A percentile compares a stretch with the other conserved stretches of the same genome.
These are phyloP conservation scores for Poliocrania exsul DNA, from an alignment of 2,797 vertebrate species.

Conservation along the genomic window DNA sequence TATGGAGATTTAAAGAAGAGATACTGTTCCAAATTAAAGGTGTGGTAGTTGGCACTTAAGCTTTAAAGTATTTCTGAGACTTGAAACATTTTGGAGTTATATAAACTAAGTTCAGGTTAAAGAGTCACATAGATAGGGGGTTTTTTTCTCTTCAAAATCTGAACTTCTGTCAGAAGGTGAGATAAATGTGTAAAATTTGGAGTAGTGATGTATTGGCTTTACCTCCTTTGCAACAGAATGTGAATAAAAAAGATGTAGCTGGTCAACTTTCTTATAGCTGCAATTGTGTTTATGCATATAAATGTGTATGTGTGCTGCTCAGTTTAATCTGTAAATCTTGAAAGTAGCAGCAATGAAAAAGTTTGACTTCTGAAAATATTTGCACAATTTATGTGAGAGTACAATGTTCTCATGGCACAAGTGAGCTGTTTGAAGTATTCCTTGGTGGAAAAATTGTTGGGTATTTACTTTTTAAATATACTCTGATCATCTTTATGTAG, in stretches of 20 bases:
- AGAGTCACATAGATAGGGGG: fast-evolving
- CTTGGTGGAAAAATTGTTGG: neutral
- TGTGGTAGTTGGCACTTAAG: neutral
- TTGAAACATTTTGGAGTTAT: neutral
- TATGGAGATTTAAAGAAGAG: neutral
- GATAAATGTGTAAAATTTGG: neutral
- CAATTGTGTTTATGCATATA: neutral
- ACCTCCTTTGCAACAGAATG: neutral
- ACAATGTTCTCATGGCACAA: neutral
- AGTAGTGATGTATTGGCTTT: neutral
- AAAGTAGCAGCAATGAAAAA: neutral
- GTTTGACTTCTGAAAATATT: neutral
- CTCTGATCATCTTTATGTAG: neutral
- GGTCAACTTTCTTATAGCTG: neutral
- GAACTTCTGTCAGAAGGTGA: neutral
- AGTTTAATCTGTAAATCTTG: neutral
- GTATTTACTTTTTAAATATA: neutral
- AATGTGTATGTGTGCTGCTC: neutral
- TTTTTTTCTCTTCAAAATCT: neutral
- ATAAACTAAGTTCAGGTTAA: neutral
- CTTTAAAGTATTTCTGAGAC: neutral
- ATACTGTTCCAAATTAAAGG: neutral
- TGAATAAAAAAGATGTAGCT: neutral
- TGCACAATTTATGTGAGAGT: neutral
- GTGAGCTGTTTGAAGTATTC: neutral